Conservation (phyloP, 2,113 vertebrate species). For the Phoenicopterus ruber region DNA sequence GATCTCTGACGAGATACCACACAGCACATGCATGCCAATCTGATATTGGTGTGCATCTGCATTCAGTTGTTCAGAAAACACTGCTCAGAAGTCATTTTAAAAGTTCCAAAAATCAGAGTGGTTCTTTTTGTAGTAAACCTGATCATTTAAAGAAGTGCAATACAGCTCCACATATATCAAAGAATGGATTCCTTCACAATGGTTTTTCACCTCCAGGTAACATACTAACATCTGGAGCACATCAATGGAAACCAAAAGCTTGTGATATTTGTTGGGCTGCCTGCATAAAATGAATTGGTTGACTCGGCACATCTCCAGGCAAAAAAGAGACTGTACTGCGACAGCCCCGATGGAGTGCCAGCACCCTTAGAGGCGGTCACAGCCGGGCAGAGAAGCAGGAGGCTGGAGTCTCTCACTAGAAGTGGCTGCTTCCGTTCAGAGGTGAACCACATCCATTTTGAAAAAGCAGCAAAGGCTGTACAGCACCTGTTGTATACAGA, state of each 20-base stretch:
- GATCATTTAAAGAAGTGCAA: background rate
- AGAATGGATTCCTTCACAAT: background rate
- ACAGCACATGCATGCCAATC: background rate
- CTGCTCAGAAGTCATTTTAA: background rate
- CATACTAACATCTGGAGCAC: background rate
- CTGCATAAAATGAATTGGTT: background rate
- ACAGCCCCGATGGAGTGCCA: rapidly evolving
- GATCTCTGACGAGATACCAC: conserved; percentile 22
- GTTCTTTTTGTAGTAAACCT: background rate
- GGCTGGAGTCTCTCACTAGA: background rate
- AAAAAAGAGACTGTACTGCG: background rate
- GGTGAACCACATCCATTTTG: background rate
- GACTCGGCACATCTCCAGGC: background rate
- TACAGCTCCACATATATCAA: background rate
- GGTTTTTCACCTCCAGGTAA: background rate
- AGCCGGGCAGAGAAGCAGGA: background rate
- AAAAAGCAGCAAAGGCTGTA: background rate
- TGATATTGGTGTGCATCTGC: background rate
- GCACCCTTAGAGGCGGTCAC: background rate
- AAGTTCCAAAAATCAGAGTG: background rate
- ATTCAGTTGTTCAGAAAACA: background rate
- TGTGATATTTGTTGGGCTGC: background rate
- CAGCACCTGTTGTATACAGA: background rate
- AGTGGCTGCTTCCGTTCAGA: background rate
- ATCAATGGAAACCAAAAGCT: background rate